A percentile compares a stretch with the other conserved stretches of the same genome.
phyloP scores from a whole-genome alignment of 2,113 vertebrate species.

The Lepisosteus osseus region DNA sequence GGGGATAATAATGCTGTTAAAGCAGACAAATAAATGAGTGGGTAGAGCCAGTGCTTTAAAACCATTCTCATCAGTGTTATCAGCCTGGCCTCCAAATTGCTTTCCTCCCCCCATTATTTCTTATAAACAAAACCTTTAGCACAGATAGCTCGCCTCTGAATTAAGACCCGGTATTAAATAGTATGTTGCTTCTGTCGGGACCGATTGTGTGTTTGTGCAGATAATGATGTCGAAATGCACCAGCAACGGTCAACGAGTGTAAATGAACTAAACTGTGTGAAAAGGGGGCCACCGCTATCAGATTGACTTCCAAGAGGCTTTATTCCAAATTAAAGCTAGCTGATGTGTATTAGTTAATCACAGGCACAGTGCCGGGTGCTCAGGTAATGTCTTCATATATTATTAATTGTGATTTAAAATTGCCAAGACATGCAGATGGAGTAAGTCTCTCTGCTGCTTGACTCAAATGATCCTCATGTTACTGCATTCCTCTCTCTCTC shows the following conservation, averaged over 20 bases:
- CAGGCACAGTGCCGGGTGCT: conserved; percentile 71
- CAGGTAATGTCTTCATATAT: conserved; percentile 82
- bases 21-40: conserved; percentile 36
- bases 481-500: not conserved
- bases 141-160: conserved; percentile 67
- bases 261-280: conserved; percentile 83
- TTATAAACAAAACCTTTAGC: conserved; percentile 78
- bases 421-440: conserved; percentile 74
- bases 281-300: conserved; percentile 73
- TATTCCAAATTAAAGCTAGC: conserved; percentile 83
- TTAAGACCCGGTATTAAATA: conserved; percentile 73
- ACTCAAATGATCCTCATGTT: conserved; percentile 36
- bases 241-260: conserved; percentile 76
- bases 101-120: conserved; percentile 67
- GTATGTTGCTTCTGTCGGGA: conserved; percentile 74
- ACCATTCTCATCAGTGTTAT: conserved; percentile 69
- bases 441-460: conserved; percentile 62
- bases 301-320: conserved; percentile 78
- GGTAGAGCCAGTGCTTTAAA: conserved; percentile 40
- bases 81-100: conserved; percentile 70
- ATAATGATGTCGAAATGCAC: conserved; percentile 74
- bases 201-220: conserved; percentile 75
- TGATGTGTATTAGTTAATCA: conserved; percentile 75
- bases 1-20: conserved; percentile 30
- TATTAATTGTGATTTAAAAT: conserved; percentile 71